Evolutionary conservation across 1,140 invertebrate species (phyloP), one percentile per base, ranked within the genome.

Genomic region (Brachionus rotundiformis): DNA sequence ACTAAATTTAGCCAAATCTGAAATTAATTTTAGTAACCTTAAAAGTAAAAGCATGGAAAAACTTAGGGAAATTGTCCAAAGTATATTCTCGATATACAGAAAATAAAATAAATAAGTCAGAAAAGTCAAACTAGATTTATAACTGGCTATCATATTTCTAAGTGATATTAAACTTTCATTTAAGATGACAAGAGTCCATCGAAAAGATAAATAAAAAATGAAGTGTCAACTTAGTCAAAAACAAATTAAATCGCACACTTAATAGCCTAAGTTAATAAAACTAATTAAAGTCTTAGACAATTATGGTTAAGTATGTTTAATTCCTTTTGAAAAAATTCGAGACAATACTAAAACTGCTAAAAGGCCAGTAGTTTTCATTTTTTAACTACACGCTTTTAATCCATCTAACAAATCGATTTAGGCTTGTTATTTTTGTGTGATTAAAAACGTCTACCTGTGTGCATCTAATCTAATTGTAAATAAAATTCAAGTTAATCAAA

Each of bases 251-350:
- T 54, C 47, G 47, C 19, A 5, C 47, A 54, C 47, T 19, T 54
- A 54, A 54, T 54, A 54, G 19, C 19, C 47, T 54, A 54, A 54
- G 16, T 54, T 33, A 13, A 63, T 11, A 33, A 63, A 63, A 63
- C 61, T 63, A 63, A 63, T 63, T 63, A n/a, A 31, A 63, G 13
- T 63, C 61, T 63, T 63, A 63, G 61, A 63, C 27, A 29, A 63
- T 63, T 31, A 11, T 29, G 61, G 29, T 63, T 33, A 29, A 63
- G 25, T 63, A 27, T 54, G 47, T 13, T 63, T 63, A 63, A 63
- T 63, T 63, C 25, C 23, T 63, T 33, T 29, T 29, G 27, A 63
- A n/a, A 31, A 2, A 23, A 11, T 3, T 13, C 25, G 2, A 29
- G 29, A 63, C 25, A 29, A 63, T 11, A 27, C 29, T 29, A 63